Evolutionary conservation across 2,888 invertebrate genomes (phyloP).

Genomic region (Nephrotoma flavescens): DNA sequence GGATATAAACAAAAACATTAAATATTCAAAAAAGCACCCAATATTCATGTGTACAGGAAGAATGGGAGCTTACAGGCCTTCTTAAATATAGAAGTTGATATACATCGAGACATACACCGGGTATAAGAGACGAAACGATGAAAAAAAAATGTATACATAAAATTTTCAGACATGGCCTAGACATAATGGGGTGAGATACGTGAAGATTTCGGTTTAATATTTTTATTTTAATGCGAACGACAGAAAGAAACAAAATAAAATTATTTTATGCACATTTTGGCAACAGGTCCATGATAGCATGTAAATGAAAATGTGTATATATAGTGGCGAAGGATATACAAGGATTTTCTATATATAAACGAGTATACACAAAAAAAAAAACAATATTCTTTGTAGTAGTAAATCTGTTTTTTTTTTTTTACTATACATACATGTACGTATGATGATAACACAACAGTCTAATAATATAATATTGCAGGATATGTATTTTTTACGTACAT

Average conservation of each 20-base stretch:
- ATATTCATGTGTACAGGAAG: background rate
- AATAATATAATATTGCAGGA: background rate
- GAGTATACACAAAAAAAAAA: background rate
- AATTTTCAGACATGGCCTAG: constrained; percentile 14
- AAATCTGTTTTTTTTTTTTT: background rate
- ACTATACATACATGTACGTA: background rate
- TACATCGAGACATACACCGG: background rate
- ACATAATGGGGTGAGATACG: constrained; percentile 12
- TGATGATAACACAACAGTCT: background rate
- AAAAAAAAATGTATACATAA: background rate
- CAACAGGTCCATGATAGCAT: constrained; percentile 10
- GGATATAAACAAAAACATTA: background rate
- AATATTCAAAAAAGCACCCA: background rate
- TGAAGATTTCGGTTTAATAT: background rate
- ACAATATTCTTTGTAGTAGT: background rate
- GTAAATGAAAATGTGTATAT: background rate
- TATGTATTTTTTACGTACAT: background rate
- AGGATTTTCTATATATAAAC: background rate
- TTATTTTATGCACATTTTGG: constrained; percentile 6
- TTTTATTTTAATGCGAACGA: background rate
- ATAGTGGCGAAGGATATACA: background rate
- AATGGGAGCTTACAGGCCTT: background rate
- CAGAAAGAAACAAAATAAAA: background rate
- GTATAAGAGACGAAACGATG: background rate
- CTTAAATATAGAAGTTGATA: background rate